Evolutionary conservation across 2,797 vertebrate species (phyloP), one percentile per base, ranked within the genome.

Genomic region (Linurgus olivaceus): DNA sequence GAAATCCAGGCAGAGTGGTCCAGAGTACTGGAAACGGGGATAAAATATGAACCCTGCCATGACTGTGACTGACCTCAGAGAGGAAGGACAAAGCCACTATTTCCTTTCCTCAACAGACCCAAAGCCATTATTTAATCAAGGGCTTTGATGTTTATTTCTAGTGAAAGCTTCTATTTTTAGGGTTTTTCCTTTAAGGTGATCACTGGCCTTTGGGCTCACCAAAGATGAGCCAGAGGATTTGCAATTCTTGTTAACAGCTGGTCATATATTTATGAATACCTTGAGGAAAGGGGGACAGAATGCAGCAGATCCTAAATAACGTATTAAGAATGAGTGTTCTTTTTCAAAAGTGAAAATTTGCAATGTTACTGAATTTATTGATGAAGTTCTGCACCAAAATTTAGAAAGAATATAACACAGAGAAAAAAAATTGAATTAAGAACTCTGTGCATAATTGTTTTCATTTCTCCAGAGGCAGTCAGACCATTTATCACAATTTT

Each of bases 1-100:
- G 61, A 93, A 96, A 88, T 45, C 72, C 75, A 20, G 28, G 18
- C 50, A 63, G 57, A 91, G 42, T 89, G 78, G 94, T 89, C 93
- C 81, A 89, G 79, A 72, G 47, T 19, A 12, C 24, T n/a, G 59
- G 62, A 72, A 95, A 88, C 31, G 37, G 42, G 81, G 86, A 93
- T 73, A 86, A 96, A 89, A 18, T 26, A 13, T 2, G 42, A 90
- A 57, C 0, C 0, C 31, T 85, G 57, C 38, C 54, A 26, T 54
- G 35, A 54, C 2, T n/a, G 40, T 3, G 3, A 18, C 31, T 50
- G 58, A 59, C 26, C 31, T 66, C 47, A 47, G 29, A 84, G 33
- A 68, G 10, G 37, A 85, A 73, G 14, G 59, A 72, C 26, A 35
- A 65, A 94, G 4, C 9, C 54, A 70, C 6, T 17, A 29, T 77